phyloP scores from a whole-genome alignment of 2,797 vertebrate species.

The Hydrophis major region DNA sequence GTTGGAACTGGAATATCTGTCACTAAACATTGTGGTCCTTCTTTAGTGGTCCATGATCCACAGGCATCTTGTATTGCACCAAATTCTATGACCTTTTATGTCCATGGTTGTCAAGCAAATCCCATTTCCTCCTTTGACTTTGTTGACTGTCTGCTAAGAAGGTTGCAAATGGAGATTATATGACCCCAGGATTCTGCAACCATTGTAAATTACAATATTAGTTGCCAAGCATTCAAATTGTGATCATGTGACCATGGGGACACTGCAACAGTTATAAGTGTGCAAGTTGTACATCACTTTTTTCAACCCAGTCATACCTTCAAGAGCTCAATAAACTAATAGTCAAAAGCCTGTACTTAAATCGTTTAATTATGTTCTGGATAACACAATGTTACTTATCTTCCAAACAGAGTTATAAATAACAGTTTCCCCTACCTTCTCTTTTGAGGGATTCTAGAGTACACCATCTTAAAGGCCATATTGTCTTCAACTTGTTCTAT shows the following conservation, averaged over 20 bases:
- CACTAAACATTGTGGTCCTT: no score
- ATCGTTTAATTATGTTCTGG: not conserved
- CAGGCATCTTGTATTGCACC: no score
- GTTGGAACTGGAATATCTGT: no score
- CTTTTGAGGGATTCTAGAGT: not conserved
- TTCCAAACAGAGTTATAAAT: not conserved
- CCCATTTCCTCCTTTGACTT: no score
- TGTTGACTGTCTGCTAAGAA: no score
- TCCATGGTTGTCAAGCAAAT: no score
- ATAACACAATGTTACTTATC: not conserved
- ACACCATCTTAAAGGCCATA: not conserved
- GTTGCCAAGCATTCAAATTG: not conserved
- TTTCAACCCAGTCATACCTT: not conserved
- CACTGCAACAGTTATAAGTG: not conserved
- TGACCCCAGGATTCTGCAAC: no score
- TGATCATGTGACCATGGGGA: not conserved
- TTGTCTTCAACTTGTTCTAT: not conserved
- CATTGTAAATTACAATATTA: not conserved
- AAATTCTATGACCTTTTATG: no score
- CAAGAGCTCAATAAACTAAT: not conserved
- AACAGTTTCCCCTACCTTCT: not conserved
- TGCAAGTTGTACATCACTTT: not conserved
- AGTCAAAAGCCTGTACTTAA: not conserved
- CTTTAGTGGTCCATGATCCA: no score
- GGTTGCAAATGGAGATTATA: no score